Percentiles rank a stretch among this genome's conserved stretches.
These are phyloP conservation scores for Dioctria linearis DNA, from an alignment of 2,888 invertebrate genomes.

Conservation along the genomic window DNA sequence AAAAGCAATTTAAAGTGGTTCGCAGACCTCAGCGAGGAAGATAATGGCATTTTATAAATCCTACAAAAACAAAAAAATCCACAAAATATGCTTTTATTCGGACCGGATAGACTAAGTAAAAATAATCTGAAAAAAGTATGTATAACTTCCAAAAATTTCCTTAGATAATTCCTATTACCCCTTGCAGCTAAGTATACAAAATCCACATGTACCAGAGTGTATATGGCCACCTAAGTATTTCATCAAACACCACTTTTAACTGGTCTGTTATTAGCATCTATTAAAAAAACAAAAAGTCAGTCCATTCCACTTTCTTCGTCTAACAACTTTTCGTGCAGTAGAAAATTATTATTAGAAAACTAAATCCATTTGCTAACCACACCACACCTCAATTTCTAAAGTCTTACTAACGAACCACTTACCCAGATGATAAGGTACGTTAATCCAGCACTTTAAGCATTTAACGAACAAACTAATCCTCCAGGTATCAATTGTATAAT, in stretches of 20 bases:
- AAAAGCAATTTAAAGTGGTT: too few relatives aligned
- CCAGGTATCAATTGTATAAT: constrained; percentile 48
- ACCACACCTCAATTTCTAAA: background rate
- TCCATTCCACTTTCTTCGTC: constrained; percentile 32
- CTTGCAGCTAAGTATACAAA: background rate
- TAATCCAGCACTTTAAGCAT: constrained; percentile 40
- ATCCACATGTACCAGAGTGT: too few relatives aligned
- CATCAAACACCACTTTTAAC: background rate
- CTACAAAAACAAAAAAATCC: background rate
- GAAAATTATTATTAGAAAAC: constrained; percentile 17
- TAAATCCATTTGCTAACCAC: constrained; percentile 24
- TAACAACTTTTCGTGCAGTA: constrained; percentile 12
- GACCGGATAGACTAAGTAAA: too few relatives aligned
- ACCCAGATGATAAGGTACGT: constrained; percentile 43
- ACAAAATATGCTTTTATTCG: too few relatives aligned
- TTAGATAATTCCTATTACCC: background rate
- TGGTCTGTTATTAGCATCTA: constrained; percentile 3
- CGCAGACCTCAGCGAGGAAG: background rate
- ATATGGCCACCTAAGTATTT: background rate
- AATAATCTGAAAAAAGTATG: background rate
- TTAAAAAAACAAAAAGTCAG: constrained; percentile 10
- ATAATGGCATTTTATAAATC: background rate
- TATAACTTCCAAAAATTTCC: background rate
- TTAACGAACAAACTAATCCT: constrained; percentile 24
- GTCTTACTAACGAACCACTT: constrained; percentile 31